Evolutionary conservation across 2,797 vertebrate species (phyloP), one percentile per base, ranked within the genome.

Genomic region (Halcyon smyrnensis): DNA sequence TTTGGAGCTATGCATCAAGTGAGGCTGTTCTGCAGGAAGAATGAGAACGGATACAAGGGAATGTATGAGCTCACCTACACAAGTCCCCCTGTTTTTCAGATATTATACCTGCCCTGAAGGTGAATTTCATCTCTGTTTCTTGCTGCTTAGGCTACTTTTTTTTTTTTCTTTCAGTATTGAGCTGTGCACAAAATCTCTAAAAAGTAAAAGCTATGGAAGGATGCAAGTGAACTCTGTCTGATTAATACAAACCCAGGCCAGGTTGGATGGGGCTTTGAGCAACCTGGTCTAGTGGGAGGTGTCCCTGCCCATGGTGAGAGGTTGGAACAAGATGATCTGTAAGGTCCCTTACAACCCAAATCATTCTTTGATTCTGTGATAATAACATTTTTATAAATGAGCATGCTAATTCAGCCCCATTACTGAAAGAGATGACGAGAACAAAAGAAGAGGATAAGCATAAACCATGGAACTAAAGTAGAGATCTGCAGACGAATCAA

Each of bases 401-500:
- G 10, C 37, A 50, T 51, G 54, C 36, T 80, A 79, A 81, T 76
- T 81, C 67, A 81, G 85, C 46, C 18, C 64, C 36, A 43, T 54
- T 48, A 39, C 65, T 67, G 76, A 63, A 70, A 93, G n/a, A 75
- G 21, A 51, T 12, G 45, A 30, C 39, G 4, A 78, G 36, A 27
- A 32, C 23, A 12, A 62, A 34, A 70, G 50, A 74, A 64, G 15
- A 43, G 28, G n/a, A 39, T 63, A 85, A 96, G 56, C 28, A 67
- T 39, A 85, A 88, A 65, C 11, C 30, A 36, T 54, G 43, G 51
- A 91, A 82, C 70, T 92, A 69, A 96, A 60, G 30, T 53, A 51
- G 59, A 84, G 43, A 88, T 70, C 24, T 93, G 21, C 59, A 82
- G 41, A 82, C 62, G 78, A 89, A 95, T 89, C 85, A 94, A 88